These are phyloP conservation scores for Tor tambroides DNA, from an alignment of 2,113 vertebrate species.

Conservation along the genomic window DNA sequence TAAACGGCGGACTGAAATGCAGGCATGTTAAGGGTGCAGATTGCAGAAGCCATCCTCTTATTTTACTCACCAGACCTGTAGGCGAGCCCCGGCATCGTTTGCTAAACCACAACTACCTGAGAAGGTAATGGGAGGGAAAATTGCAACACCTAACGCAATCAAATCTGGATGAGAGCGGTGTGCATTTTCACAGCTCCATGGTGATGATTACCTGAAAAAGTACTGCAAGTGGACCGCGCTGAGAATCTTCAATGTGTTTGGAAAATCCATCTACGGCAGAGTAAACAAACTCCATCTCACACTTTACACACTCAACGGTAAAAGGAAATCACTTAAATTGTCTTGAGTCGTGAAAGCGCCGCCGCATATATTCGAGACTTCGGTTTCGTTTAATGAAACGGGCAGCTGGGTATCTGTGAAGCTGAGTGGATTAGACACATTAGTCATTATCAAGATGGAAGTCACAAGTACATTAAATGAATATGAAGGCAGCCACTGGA, in stretches of 20 bases:
- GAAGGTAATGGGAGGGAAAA: conserved; percentile 52
- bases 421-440: conserved; percentile 36
- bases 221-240: conserved; percentile 15
- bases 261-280: background rate
- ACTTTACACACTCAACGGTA: background rate
- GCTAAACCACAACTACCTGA: conserved; percentile 16
- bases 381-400: background rate
- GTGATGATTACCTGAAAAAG: conserved; percentile 30
- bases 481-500: conserved; percentile 14
- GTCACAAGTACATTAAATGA: conserved; percentile 31
- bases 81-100: background rate
- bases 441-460: conserved; percentile 36
- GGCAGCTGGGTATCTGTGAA: conserved; percentile 12
- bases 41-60: conserved; percentile 59
- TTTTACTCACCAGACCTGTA: conserved; percentile 46
- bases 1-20: conserved; percentile 59
- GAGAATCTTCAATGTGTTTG: background rate
- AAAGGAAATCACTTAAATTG: background rate
- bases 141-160: conserved; percentile 23
- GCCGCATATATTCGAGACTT: background rate
- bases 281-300: conserved; percentile 5
- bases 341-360: background rate
- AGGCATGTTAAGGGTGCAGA: conserved; percentile 53
- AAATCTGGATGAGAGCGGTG: conserved; percentile 34
- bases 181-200: conserved; percentile 44